Conservation (phyloP, 2,888 invertebrate genomes). For the Perdita meconis region DNA sequence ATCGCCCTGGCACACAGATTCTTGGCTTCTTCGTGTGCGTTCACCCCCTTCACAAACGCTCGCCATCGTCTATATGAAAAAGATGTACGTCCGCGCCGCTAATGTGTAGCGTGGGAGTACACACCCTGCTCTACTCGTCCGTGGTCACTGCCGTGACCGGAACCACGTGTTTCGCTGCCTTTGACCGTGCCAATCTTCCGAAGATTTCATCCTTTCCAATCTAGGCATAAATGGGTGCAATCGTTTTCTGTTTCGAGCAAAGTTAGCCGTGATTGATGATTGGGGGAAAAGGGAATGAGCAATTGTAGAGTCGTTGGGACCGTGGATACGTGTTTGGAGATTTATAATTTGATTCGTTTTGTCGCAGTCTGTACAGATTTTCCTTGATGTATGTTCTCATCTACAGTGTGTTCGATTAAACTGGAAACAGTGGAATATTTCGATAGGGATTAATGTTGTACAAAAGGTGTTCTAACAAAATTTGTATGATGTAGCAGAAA, state of each 20-base stretch:
- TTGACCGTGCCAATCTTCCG: conserved; percentile 11
- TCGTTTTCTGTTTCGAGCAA: conserved; percentile 11
- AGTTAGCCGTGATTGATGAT: conserved; percentile 32
- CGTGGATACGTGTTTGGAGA: background rate
- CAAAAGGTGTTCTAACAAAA: too few relatives aligned
- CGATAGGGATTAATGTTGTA: too few relatives aligned
- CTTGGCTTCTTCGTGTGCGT: background rate
- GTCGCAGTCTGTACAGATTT: too few relatives aligned
- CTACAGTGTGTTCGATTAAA: too few relatives aligned
- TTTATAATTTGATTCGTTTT: background rate
- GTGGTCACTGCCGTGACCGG: background rate
- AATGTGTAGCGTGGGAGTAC: background rate
- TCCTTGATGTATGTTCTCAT: too few relatives aligned
- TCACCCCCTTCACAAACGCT: conserved; percentile 32
- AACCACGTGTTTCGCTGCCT: conserved; percentile 12
- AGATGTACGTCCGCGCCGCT: conserved; percentile 13
- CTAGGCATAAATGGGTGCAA: background rate
- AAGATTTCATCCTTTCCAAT: conserved; percentile 3
- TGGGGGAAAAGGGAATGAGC: background rate
- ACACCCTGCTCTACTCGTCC: background rate
- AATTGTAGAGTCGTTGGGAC: background rate
- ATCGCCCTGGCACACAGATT: conserved; percentile 28
- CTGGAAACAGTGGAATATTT: too few relatives aligned
- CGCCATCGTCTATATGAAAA: conserved; percentile 32
- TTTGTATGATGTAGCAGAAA: too few relatives aligned